These are phyloP conservation scores for Orius insidiosus DNA, from an alignment of 1,140 invertebrate genomes.

Conservation along the genomic window DNA sequence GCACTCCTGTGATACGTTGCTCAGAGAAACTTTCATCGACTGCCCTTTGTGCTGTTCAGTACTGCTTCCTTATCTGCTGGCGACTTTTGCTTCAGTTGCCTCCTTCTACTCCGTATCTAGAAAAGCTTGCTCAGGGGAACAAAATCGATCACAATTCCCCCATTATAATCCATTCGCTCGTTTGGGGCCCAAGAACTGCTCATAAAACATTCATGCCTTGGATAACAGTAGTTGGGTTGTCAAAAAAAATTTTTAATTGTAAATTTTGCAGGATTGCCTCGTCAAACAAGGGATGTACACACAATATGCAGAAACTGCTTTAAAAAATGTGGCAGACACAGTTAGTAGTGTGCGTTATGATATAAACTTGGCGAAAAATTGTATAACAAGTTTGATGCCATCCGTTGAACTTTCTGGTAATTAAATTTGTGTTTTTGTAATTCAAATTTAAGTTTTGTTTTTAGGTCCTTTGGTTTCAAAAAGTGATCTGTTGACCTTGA, in stretches of 20 bases:
- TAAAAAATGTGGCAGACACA: constrained; percentile 47
- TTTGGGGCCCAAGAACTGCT: constrained; percentile 53
- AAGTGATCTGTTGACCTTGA: constrained; percentile 39
- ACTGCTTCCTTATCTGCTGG: constrained; percentile 79
- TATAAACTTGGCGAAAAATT: constrained; percentile 48
- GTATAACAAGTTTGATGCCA: constrained; percentile 42
- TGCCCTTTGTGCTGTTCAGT: constrained; percentile 68
- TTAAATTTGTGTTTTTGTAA: constrained; percentile 2
- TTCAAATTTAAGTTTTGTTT: constrained; percentile 10
- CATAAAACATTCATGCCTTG: constrained; percentile 56
- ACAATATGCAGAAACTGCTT: constrained; percentile 57
- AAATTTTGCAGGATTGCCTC: constrained; percentile 52
- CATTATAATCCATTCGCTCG: constrained; percentile 46
- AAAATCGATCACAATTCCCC: constrained; percentile 28
- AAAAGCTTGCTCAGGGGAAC: constrained; percentile 48
- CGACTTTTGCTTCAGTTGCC: constrained; percentile 61
- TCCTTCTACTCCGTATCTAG: constrained; percentile 72
- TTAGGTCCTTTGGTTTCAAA: constrained; percentile 29
- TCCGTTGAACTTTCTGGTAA: constrained; percentile 25
- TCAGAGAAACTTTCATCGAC: constrained; percentile 41
- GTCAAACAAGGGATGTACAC: constrained; percentile 79
- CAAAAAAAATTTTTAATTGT: constrained; percentile 20
- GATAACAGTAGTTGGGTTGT: constrained; percentile 35
- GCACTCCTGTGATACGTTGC: constrained; percentile 26
- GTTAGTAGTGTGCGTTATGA: constrained; percentile 49